Conservation (phyloP, 2,113 vertebrate species). For the Equus przewalskii region DNA sequence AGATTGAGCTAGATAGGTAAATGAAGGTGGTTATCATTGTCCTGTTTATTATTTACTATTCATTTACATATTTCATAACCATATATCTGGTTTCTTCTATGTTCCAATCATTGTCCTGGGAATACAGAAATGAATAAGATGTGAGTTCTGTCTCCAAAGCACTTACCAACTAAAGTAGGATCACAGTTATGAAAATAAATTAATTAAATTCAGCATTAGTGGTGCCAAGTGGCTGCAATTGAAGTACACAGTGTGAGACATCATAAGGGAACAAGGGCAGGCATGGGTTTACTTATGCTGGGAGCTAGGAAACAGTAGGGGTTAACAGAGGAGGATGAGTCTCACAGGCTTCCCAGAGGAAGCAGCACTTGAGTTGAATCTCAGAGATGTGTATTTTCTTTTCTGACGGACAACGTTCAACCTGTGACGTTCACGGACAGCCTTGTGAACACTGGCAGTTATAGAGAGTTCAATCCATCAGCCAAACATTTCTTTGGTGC, state of each 20-base stretch:
- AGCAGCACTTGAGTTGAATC: neutral
- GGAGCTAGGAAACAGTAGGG: neutral
- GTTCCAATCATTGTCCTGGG: neutral
- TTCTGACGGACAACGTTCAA: neutral
- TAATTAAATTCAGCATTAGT: neutral
- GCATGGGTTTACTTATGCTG: neutral
- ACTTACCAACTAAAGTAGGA: neutral
- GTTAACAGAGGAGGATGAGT: neutral
- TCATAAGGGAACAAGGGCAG: neutral
- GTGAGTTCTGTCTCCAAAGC: neutral
- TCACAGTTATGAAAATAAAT: neutral
- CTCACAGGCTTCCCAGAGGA: neutral
- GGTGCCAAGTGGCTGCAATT: no score
- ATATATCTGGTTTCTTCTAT: neutral
- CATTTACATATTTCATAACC: neutral
- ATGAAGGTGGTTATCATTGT: neutral
- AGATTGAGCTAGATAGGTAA: neutral
- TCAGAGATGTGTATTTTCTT: neutral
- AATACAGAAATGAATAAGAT: neutral
- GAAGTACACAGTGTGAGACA: rapidly evolving
- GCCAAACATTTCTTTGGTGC: neutral
- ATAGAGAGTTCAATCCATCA: neutral
- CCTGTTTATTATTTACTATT: neutral
- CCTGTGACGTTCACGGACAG: neutral
- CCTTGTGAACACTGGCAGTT: neutral